Evolutionary conservation across 2,113 vertebrate species (phyloP).

Genomic region (Diphyllodes magnificus): DNA sequence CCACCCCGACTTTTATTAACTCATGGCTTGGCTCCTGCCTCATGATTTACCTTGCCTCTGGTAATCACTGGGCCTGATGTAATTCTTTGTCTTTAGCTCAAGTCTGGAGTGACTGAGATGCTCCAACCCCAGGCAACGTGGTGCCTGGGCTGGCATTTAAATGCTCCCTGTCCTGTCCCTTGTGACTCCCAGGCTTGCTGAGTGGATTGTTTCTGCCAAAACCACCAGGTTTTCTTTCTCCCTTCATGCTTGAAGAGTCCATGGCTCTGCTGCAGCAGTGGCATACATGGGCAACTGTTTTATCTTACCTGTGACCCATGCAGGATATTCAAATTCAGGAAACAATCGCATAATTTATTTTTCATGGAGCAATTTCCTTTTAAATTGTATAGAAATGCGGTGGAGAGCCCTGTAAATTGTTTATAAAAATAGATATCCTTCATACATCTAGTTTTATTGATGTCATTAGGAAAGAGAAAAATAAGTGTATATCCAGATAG

Average conservation of each 20-base stretch:
- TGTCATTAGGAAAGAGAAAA: neutral
- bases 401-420: neutral
- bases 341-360: neutral
- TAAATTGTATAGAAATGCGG: neutral
- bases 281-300: neutral
- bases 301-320: neutral
- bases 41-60: neutral
- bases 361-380: neutral
- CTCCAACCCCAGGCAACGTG: neutral
- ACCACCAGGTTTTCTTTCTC: neutral
- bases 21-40: neutral
- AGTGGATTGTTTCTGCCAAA: neutral
- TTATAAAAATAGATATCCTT: neutral
- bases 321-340: neutral
- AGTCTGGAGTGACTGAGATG: neutral
- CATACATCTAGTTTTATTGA: neutral
- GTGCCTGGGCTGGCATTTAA: neutral
- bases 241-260: neutral
- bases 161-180: neutral
- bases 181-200: neutral
- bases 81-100: neutral
- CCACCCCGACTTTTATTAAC: neutral
- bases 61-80: neutral
- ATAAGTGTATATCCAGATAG: neutral
- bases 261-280: neutral